Conservation (phyloP, 2,888 invertebrate species). For the Masnerella sp. region DNA sequence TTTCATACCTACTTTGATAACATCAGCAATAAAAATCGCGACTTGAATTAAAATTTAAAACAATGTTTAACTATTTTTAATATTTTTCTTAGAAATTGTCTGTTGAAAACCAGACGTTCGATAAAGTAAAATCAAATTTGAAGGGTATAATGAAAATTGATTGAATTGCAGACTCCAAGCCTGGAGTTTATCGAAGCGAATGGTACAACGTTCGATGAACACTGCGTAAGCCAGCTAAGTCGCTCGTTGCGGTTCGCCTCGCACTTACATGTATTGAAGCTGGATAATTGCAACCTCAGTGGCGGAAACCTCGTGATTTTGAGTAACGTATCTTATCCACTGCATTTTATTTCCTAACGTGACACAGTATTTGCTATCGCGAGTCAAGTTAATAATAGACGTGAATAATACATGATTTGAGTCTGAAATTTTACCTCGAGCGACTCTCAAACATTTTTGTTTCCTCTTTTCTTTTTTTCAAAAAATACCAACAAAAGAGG, state of each 20-base stretch:
- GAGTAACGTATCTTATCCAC: constrained; percentile 50
- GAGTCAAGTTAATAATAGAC: constrained; percentile 33
- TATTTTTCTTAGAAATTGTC: no score
- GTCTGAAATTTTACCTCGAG: constrained; percentile 21
- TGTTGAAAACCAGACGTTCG: no score
- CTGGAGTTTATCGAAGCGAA: constrained; percentile 84
- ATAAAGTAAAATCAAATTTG: no score
- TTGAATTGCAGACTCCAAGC: constrained; percentile 82
- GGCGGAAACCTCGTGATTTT: constrained; percentile 76
- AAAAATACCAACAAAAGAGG: no score
- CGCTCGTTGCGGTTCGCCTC: constrained; percentile 85
- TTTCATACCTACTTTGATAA: no score
- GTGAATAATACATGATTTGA: constrained; percentile 29
- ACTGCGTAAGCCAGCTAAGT: constrained; percentile 85
- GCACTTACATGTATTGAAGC: constrained; percentile 85
- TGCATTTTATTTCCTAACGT: constrained; percentile 32
- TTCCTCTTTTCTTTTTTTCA: constrained; percentile 3
- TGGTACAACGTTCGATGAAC: constrained; percentile 83
- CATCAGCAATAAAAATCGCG: no score
- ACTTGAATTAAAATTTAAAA: no score
- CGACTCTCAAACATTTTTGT: constrained; percentile 7
- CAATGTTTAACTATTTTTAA: no score
- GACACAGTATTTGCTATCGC: constrained; percentile 36
- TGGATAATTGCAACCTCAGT: constrained; percentile 87
- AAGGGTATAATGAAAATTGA: no score